phyloP scores from a whole-genome alignment of 2,113 vertebrate genomes.

The Oreotragus oreotragus region DNA sequence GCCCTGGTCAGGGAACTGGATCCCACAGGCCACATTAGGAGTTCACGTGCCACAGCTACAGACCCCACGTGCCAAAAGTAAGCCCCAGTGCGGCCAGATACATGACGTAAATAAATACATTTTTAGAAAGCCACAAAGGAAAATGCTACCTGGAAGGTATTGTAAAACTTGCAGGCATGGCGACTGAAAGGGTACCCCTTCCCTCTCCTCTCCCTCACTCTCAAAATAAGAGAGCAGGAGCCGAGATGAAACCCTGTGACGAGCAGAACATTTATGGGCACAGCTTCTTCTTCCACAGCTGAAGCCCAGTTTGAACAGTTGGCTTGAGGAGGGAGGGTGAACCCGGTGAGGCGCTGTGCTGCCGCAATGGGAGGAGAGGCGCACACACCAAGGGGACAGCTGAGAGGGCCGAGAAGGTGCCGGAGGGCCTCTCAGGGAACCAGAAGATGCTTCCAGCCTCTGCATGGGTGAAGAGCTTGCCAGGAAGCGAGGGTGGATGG shows the following conservation, averaged over 20 bases:
- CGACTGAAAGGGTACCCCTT: neutral
- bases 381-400: neutral
- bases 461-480: too few species aligned
- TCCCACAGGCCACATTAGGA: neutral
- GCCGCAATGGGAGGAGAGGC: neutral
- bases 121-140: neutral
- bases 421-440: neutral
- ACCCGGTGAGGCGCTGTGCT: neutral
- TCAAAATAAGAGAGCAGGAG: neutral
- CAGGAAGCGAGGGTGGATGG: neutral
- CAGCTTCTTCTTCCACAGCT: neutral
- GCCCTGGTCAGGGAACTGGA: neutral
- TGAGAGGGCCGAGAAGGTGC: neutral
- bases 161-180: neutral
- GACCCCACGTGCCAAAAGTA: neutral
- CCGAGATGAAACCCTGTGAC: neutral
- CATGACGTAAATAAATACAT: neutral
- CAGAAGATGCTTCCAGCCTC: neutral
- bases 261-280: neutral
- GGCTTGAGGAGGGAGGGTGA: rapidly evolving
- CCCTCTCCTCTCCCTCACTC: neutral
- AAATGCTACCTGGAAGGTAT: neutral
- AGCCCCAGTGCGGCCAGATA: neutral
- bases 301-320: neutral
- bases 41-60: neutral